Base-by-base conservation (phyloP, 2,113 vertebrate genomes). In the Hippocampus guttulatus region DNA sequence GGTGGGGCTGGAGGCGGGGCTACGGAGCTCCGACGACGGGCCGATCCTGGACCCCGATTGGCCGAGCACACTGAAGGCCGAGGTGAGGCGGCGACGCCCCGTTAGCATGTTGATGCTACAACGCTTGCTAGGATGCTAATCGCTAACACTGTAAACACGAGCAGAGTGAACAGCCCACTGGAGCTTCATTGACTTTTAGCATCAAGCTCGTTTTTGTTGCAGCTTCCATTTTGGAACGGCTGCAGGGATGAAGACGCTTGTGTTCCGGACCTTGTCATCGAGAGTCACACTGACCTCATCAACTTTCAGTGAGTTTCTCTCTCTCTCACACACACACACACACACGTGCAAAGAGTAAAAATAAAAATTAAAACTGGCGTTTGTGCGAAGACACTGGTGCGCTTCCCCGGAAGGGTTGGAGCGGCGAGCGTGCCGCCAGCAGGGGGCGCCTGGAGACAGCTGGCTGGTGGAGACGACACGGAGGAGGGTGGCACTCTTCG, bases 211-310 rank as follows among this genome's bases (percentile, higher is more conserved):
- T 3, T 51, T 73, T 62, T 25, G 0, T 30, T 0, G 2, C 52
- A 99, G 97, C 93, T 99, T 18, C 94, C 93, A 5, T 99, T 98
- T 92, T 98, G 96, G 96, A 99, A 98, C 0, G 97, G 96, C 9
- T 99, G 96, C 86, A 94, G 92, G 0, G 93, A 95, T 71, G 96
- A 98, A 0, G 95, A 98, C 18, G 91, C 84, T 75, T 99, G 97
- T 1, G 89, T 95, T 20, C 94, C 97, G 0, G 94, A 98, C 66
- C 93, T 99, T 21, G 74, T 92, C 79, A 91, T 98, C 43, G 91
- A 94, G 0, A 93, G 92, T 68, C 90, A 66, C 67, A 93, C 92
- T 0, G 96, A 98, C 64, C 87, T 99, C 11, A 88, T 92, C 71
- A 93, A 90, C 9, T 90, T 89, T 70, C 89, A 88, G 96, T 98